Conservation (phyloP, 2,797 vertebrate genomes). For the Chromis chromis region DNA sequence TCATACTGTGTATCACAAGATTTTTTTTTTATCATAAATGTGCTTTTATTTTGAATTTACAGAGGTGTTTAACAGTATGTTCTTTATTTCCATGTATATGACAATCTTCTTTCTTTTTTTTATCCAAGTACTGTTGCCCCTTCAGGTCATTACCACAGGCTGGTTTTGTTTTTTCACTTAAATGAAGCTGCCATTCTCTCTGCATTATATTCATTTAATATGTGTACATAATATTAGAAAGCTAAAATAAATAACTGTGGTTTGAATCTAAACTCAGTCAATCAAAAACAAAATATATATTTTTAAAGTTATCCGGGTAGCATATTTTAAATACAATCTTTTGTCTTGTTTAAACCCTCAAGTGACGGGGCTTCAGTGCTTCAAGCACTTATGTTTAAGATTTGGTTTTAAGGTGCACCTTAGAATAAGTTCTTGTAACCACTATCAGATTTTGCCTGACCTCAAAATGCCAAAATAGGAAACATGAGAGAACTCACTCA, state of each 20-base stretch:
- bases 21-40: constrained; percentile 88
- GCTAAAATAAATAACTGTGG: neutral
- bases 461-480: neutral
- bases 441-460: neutral
- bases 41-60: constrained; percentile 80
- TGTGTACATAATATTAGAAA: constrained; percentile 19
- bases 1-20: constrained; percentile 75
- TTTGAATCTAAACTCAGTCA: neutral
- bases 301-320: constrained; percentile 13
- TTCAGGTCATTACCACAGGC: constrained; percentile 19
- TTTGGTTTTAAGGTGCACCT: neutral
- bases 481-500: neutral
- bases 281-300: constrained; percentile 5
- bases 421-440: neutral
- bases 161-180: constrained; percentile 1
- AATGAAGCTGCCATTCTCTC: constrained; percentile 9
- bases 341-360: neutral
- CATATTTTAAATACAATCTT: constrained; percentile 8
- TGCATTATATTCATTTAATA: constrained; percentile 8
- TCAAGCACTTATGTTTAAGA: neutral
- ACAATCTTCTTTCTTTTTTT: constrained; percentile 82
- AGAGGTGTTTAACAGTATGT: constrained; percentile 22
- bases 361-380: neutral
- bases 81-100: constrained; percentile 61
- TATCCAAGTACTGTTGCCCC: neutral